These are phyloP conservation scores for Zaprionus taronus DNA, from an alignment of 1,140 invertebrate genomes.

Conservation along the genomic window DNA sequence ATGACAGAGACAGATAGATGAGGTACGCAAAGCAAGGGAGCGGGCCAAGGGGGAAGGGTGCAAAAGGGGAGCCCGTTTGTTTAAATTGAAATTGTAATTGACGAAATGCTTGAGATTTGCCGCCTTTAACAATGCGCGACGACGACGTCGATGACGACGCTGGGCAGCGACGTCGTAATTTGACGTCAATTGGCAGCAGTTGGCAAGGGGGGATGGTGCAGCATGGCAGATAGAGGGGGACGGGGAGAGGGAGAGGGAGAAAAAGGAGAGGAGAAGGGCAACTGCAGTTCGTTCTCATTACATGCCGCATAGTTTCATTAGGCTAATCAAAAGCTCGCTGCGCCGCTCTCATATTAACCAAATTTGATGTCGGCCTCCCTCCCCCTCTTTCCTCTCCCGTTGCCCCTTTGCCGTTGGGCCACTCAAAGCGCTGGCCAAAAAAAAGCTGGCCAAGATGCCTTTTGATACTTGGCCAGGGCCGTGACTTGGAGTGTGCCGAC, in stretches of 20 bases:
- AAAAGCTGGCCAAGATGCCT: constrained; percentile 60
- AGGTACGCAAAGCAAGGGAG: neutral
- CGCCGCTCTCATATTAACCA: constrained; percentile 66
- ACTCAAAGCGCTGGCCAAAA: constrained; percentile 43
- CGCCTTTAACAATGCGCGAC: constrained; percentile 28
- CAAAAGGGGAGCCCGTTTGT: neutral
- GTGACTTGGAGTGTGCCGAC: constrained; percentile 44
- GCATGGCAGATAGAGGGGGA: neutral
- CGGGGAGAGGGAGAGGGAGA: neutral
- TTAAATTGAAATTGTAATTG: constrained; percentile 83
- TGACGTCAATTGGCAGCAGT: constrained; percentile 66
- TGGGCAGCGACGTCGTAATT: constrained; percentile 53
- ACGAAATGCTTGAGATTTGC: constrained; percentile 79
- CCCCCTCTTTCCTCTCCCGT: neutral
- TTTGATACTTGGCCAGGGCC: constrained; percentile 51
- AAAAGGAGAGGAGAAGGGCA: neutral
- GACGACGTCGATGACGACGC: neutral
- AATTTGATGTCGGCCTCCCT: constrained; percentile 59
- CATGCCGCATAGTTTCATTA: constrained; percentile 76
- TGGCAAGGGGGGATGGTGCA: neutral
- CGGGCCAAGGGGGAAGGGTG: neutral
- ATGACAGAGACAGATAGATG: constrained; percentile 37
- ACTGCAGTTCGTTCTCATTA: constrained; percentile 25
- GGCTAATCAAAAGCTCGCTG: constrained; percentile 73
- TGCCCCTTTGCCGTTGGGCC: neutral